Conservation (phyloP, 2,797 vertebrate species). For the Mus minutoides region DNA sequence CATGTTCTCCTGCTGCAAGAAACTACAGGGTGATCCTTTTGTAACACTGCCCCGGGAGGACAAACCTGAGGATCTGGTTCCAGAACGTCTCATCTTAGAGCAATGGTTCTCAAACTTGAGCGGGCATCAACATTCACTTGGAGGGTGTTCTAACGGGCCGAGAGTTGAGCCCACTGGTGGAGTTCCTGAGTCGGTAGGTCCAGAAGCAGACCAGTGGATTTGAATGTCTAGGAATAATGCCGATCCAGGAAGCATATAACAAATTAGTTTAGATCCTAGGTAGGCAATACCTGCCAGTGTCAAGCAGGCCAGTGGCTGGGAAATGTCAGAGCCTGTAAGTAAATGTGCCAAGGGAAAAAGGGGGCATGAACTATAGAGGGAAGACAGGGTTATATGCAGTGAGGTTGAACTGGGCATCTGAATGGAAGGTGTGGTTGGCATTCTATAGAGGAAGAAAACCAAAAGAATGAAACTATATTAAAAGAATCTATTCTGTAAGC, state of each 20-base stretch:
- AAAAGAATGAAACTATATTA: neutral
- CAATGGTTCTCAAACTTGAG: neutral
- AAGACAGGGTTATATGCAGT: neutral
- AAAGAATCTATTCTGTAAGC: neutral
- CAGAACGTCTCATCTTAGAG: neutral
- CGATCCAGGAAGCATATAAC: neutral
- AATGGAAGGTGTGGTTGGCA: neutral
- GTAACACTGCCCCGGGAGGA: neutral
- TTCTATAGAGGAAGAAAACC: neutral
- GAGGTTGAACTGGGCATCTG: neutral
- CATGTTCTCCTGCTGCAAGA: constrained; percentile 24
- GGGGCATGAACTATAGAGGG: neutral
- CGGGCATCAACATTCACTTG: neutral
- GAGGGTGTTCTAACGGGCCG: neutral
- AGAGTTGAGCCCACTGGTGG: neutral
- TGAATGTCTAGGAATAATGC: neutral
- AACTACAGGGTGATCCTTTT: neutral
- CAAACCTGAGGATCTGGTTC: neutral
- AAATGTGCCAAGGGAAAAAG: neutral
- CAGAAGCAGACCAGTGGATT: neutral
- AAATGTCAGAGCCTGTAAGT: neutral
- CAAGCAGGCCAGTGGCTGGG: neutral
- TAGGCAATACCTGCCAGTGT: neutral
- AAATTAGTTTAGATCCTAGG: neutral
- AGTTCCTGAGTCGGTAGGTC: neutral